Conservation (phyloP, 2,888 invertebrate species). For the Polymixis lichenea region DNA sequence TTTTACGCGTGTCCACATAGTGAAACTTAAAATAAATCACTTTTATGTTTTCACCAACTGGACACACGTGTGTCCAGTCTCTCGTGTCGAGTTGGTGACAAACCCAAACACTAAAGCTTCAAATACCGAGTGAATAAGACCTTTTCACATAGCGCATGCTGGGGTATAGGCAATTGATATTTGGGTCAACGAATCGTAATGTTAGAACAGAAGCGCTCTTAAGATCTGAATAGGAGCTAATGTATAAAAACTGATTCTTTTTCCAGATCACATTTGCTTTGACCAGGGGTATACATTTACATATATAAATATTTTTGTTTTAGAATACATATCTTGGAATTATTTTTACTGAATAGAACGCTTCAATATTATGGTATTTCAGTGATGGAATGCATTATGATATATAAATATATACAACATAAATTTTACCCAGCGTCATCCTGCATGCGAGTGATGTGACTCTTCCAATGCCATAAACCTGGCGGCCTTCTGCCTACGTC, state of each 20-base stretch:
- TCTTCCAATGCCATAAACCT: too few relatives aligned
- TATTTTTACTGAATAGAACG: not conserved
- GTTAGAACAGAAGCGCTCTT: not conserved
- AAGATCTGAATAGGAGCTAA: not conserved
- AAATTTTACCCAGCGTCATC: too few relatives aligned
- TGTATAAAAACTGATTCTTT: not conserved
- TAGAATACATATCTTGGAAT: not conserved
- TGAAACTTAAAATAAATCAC: too few relatives aligned
- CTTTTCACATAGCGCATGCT: conserved; percentile 21
- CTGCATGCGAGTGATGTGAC: too few relatives aligned
- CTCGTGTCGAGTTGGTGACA: too few relatives aligned
- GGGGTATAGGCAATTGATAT: not conserved
- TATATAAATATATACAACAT: not conserved
- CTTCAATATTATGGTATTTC: not conserved
- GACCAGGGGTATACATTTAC: not conserved
- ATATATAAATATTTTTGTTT: not conserved
- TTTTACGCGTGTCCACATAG: too few relatives aligned
- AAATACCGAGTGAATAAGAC: not conserved
- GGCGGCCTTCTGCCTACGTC: too few relatives aligned
- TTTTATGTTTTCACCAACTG: too few relatives aligned
- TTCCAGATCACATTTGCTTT: not conserved
- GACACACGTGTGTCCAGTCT: too few relatives aligned
- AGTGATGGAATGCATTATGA: not conserved
- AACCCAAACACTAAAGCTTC: not conserved
- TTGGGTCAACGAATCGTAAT: conserved; percentile 21